phyloP scores from a whole-genome alignment of 1,140 invertebrate species.

The Temnothorax nylanderi region DNA sequence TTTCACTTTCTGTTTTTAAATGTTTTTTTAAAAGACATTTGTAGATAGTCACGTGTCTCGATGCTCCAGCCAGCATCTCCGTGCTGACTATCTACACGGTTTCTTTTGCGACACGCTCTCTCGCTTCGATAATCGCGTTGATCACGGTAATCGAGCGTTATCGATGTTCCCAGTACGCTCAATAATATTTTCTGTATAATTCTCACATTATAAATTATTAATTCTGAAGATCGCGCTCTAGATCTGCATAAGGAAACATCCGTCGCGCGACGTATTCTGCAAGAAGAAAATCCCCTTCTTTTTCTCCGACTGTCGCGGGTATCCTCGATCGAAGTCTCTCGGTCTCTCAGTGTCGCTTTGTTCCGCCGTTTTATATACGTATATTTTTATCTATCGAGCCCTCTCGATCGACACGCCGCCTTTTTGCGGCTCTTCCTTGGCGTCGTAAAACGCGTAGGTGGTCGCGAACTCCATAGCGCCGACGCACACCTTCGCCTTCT shows the following conservation, averaged over 20 bases:
- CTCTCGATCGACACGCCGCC: constrained; percentile 13
- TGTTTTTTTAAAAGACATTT: constrained; percentile 40
- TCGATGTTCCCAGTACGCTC: background rate
- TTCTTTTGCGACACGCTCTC: background rate
- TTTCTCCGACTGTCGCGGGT: background rate
- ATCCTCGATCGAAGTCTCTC: background rate
- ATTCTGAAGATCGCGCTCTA: background rate
- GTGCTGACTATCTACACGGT: background rate
- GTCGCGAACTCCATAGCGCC: constrained; percentile 45
- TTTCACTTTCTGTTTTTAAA: constrained; percentile 48
- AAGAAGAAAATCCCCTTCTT: background rate
- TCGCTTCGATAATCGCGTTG: background rate
- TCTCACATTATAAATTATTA: constrained; percentile 16
- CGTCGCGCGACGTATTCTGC: background rate
- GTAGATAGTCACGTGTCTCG: constrained; percentile 33
- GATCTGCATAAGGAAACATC: background rate
- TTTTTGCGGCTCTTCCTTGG: constrained; percentile 22
- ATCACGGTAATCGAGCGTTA: background rate
- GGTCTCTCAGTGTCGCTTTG: constrained; percentile 18
- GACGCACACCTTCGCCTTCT: constrained; percentile 36
- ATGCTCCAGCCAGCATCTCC: background rate
- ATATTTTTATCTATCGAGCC: background rate
- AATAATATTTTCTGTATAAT: constrained; percentile 19
- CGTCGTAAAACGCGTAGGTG: constrained; percentile 42
- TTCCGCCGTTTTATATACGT: constrained; percentile 3